A percentile compares a stretch with the other conserved stretches of the same genome.
These are phyloP conservation scores for Rhabdomys pumilio DNA, from an alignment of 2,797 vertebrate genomes.

Conservation along the genomic window DNA sequence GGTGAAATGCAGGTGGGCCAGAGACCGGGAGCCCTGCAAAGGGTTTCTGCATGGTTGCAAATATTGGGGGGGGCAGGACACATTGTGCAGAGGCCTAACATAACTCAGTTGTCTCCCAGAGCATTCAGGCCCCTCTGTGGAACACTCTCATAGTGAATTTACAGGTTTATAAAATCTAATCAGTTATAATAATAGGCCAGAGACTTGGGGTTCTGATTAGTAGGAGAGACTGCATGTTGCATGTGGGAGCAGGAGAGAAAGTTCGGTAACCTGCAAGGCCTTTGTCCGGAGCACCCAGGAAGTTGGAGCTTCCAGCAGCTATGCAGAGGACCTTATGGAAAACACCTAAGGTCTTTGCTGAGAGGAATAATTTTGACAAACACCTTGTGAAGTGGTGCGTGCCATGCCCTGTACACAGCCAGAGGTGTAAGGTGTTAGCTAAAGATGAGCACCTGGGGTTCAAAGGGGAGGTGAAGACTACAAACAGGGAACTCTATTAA, in stretches of 20 bases:
- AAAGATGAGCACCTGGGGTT: background rate
- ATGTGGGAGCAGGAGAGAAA: background rate
- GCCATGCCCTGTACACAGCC: background rate
- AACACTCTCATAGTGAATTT: background rate
- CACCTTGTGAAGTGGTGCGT: background rate
- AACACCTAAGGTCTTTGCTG: background rate
- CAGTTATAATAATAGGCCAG: background rate
- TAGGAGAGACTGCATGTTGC: background rate
- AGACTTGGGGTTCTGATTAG: too few species aligned
- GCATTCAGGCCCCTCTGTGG: background rate
- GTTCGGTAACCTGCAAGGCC: background rate
- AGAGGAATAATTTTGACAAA: background rate
- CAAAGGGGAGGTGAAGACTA: background rate
- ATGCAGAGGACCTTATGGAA: fast-evolving
- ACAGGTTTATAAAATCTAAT: background rate
- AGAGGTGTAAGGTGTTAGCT: background rate
- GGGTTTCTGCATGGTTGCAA: too few species aligned
- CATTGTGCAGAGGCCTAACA: background rate
- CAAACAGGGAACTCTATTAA: background rate
- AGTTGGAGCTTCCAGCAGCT: too few species aligned
- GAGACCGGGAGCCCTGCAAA: background rate
- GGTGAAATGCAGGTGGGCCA: too few species aligned
- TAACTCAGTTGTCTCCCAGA: background rate
- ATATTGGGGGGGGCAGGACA: fast-evolving
- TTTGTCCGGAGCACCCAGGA: background rate